Evolutionary conservation across 35 echinoderm and acorn worm species (phyloP).

Genomic region (Ophioderma brevispina): DNA sequence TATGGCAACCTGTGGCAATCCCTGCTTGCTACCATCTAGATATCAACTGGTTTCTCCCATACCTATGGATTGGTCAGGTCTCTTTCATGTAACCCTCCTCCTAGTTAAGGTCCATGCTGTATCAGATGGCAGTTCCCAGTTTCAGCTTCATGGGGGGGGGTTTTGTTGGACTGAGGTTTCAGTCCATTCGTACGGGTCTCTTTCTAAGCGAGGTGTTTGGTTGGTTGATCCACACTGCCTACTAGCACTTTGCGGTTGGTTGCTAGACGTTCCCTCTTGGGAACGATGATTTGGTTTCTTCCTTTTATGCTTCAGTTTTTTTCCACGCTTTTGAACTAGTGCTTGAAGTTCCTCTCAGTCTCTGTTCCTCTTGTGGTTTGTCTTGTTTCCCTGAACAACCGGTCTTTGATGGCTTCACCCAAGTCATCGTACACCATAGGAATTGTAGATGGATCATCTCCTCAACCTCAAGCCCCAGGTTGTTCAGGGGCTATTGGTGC

Average conservation of each 20-base stretch:
- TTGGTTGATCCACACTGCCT: background rate
- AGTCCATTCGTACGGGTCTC: slow-evolving; percentile 83
- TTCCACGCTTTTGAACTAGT: background rate
- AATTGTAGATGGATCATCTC: slow-evolving; percentile 59
- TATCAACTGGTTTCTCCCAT: too few relatives aligned
- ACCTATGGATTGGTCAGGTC: too few relatives aligned
- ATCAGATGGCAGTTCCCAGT: too few relatives aligned
- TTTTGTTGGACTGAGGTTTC: slow-evolving; percentile 82
- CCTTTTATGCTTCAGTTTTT: background rate
- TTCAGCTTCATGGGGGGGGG: too few relatives aligned
- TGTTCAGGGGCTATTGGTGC: too few relatives aligned
- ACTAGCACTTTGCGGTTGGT: background rate
- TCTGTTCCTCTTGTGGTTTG: background rate
- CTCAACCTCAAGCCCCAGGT: background rate
- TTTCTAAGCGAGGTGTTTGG: background rate
- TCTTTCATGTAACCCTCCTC: too few relatives aligned
- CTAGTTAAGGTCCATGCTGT: too few relatives aligned
- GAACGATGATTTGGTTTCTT: slow-evolving; percentile 20
- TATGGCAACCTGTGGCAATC: too few relatives aligned
- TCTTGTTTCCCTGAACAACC: too few relatives aligned
- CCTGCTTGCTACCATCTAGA: too few relatives aligned
- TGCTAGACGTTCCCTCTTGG: background rate
- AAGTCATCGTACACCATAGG: slow-evolving; percentile 29
- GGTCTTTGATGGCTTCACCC: background rate
- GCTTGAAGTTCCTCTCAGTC: too few relatives aligned